phyloP scores from a whole-genome alignment of 2,113 vertebrate genomes.

The Sylvia atricapilla region DNA sequence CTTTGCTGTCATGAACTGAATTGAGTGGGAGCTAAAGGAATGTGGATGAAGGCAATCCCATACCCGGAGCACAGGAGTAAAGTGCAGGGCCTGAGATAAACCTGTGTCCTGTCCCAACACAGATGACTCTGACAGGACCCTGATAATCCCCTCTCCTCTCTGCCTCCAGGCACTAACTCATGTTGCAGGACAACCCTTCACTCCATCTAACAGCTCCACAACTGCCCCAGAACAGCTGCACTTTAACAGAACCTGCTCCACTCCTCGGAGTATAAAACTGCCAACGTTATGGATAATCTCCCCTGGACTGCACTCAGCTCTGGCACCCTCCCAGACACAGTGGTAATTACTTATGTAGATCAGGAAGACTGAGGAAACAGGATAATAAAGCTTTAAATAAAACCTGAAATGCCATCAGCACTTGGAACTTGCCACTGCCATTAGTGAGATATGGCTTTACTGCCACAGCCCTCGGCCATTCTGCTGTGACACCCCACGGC shows the following conservation, averaged over 20 bases:
- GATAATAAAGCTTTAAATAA: conserved; percentile 45
- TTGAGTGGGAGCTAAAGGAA: background rate
- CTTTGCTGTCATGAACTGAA: background rate
- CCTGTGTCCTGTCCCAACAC: background rate
- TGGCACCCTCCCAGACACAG: conserved; percentile 48
- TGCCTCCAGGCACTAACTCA: background rate
- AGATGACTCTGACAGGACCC: background rate
- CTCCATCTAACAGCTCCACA: background rate
- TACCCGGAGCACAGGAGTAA: background rate
- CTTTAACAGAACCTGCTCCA: background rate
- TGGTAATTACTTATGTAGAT: conserved; percentile 51
- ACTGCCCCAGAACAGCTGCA: background rate
- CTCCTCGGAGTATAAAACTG: background rate
- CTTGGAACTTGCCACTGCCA: conserved; percentile 13
- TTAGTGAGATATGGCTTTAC: background rate
- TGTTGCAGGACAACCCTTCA: background rate
- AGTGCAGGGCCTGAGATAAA: background rate
- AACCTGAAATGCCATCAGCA: conserved; percentile 16
- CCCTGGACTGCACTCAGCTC: background rate
- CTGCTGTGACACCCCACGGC: background rate
- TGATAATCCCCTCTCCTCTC: background rate
- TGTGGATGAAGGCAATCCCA: background rate
- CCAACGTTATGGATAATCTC: background rate
- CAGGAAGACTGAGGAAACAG: conserved; percentile 14
- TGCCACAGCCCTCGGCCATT: background rate